Percentiles rank a stretch among this genome's conserved stretches.
Conservation (phyloP, 2,888 invertebrate genomes). For the Limnephilus marmoratus region DNA sequence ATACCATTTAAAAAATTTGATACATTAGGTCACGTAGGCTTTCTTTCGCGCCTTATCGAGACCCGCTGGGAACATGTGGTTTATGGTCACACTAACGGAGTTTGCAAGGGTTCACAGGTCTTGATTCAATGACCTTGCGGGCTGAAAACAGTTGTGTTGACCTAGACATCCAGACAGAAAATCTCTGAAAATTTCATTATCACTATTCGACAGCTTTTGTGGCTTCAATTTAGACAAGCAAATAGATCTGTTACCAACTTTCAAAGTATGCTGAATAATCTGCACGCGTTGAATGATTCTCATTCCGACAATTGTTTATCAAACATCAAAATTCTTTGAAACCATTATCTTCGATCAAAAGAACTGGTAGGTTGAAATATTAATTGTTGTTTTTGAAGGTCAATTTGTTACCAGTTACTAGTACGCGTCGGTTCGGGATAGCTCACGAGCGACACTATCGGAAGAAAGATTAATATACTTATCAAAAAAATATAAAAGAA, state of each 20-base stretch:
- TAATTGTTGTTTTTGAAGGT: background rate
- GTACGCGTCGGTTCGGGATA: background rate
- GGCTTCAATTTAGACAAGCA: background rate
- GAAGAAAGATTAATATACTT: conserved; percentile 38
- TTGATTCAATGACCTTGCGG: background rate
- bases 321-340: background rate
- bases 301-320: background rate
- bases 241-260: background rate
- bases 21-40: background rate
- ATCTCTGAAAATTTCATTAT: background rate
- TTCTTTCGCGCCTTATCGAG: too few relatives aligned
- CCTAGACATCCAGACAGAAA: too few relatives aligned
- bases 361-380: background rate
- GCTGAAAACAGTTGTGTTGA: background rate
- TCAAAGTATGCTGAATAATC: too few relatives aligned
- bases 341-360: background rate
- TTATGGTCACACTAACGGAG: background rate
- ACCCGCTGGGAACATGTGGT: background rate
- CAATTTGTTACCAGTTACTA: background rate
- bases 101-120: background rate
- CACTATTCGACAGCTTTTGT: background rate
- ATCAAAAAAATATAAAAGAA: conserved; percentile 19
- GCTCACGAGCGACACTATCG: conserved; percentile 11
- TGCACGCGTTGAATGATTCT: background rate
- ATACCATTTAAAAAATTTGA: background rate